These are phyloP conservation scores for Hydractinia symbiolongicarpus DNA, from an alignment of 30 jellyfish, hydroid and myxozoan species.

Conservation along the genomic window DNA sequence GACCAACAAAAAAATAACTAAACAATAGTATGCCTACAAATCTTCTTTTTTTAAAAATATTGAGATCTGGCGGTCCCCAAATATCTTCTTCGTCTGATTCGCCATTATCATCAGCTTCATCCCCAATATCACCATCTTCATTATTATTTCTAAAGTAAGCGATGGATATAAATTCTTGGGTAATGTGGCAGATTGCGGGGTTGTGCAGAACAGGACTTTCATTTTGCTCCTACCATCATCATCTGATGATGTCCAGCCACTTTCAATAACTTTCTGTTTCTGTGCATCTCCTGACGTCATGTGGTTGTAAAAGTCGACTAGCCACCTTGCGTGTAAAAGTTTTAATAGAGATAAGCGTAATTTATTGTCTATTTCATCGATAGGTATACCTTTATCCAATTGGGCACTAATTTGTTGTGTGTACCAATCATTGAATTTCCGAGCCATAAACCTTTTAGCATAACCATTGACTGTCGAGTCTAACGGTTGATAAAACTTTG, in stretches of 20 bases:
- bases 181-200: neutral
- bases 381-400: neutral
- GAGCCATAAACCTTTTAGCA: slow-evolving; percentile 14
- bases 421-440: neutral
- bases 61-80: no score
- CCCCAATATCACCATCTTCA: slow-evolving; percentile 11
- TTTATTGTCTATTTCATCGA: neutral
- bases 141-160: neutral
- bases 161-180: neutral
- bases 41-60: no score
- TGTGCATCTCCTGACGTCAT: neutral
- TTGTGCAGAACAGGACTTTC: slow-evolving; percentile 4
- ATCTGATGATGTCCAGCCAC: slow-evolving; percentile 17
- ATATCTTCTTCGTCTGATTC: neutral
- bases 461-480: slow-evolving; percentile 16
- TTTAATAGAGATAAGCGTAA: neutral
- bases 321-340: neutral
- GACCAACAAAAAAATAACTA: no score
- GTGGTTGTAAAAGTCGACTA: neutral
- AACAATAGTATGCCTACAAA: no score
- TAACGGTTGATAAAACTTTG: slow-evolving; percentile 11
- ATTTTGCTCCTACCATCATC: slow-evolving; percentile 18
- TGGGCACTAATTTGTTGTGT: neutral
- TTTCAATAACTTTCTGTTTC: neutral
- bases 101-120: neutral